Base-by-base conservation (phyloP, 2,888 invertebrate species). In the Parnassius orleans region DNA sequence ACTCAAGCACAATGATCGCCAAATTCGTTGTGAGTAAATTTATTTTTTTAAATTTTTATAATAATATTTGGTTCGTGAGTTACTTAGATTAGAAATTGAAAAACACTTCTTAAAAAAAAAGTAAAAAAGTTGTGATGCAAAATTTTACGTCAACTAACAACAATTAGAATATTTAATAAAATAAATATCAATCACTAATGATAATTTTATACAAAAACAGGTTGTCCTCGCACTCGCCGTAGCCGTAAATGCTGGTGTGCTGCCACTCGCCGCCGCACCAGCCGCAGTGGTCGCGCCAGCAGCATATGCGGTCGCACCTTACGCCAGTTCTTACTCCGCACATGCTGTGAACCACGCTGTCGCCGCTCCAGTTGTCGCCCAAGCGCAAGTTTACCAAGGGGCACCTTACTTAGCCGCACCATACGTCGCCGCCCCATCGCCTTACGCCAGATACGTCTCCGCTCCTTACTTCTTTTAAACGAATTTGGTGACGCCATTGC, bases 281-380 rank as follows among this genome's bases (percentile, higher is more conserved):
- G 88, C 78, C 66, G 95, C 95, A 43, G 83, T 73, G 60, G 94
- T 95, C 60, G 95, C 95, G 50, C 86, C 84, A n/a, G 88, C 79
- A 60, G 94, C 94, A 3, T 92, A 93, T 58, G 93, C 93, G 62
- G 90, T 95, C 3, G 94, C 95, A 0, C 95, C 96, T 3, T 95
- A 95, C 72, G 95, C 96, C 59, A 94, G 93, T 71, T 95, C 95
- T 12, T 96, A 95, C 85, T 95, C 95, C 65, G 95, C 95, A 0
- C 95, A 95, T 72, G 90, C 94, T 19, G 92, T 96, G 61, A 95
- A 95, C 85, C 96, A 96, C 72, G 95, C 95, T 0, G 92, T 95
- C 3, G 95, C 95, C 33, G 92, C 94, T 10, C 95, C 95, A 0
- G 92, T 93, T 7, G 77, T 90, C 1, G 87, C 91, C 0, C 74